Percentiles rank a stretch among this genome's conserved stretches.
Conservation (phyloP, 2,888 invertebrate species). For the Trachelus iudaicus region DNA sequence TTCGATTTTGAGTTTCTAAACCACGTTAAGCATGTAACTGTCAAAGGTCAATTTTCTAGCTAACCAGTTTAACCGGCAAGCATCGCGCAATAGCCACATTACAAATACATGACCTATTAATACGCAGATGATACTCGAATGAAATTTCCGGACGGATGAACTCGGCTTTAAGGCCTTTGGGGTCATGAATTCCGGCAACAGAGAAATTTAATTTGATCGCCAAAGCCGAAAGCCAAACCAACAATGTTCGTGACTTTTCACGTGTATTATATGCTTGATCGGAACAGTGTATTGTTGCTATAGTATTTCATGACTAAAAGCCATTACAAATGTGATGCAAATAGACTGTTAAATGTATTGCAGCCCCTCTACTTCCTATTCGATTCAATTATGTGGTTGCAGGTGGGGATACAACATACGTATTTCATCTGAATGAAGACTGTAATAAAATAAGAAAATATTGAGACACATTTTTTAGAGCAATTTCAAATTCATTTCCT, state of each 20-base stretch:
- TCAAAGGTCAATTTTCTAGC: neutral
- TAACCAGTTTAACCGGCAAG: neutral
- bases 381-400: neutral
- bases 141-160: neutral
- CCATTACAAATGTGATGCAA: neutral
- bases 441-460: neutral
- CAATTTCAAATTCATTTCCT: too few relatives aligned
- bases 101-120: neutral
- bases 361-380: neutral
- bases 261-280: neutral
- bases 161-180: neutral
- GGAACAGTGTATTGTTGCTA: neutral
- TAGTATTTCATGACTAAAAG: neutral
- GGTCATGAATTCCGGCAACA: neutral
- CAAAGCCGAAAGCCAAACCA: neutral
- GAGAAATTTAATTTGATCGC: neutral
- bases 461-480: neutral
- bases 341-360: neutral
- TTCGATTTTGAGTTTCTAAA: neutral
- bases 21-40: neutral
- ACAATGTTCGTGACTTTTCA: neutral
- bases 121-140: neutral
- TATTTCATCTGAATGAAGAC: neutral
- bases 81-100: neutral
- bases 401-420: neutral